phyloP scores from a whole-genome alignment of 1,140 invertebrate genomes.

The Asobara japonica region DNA sequence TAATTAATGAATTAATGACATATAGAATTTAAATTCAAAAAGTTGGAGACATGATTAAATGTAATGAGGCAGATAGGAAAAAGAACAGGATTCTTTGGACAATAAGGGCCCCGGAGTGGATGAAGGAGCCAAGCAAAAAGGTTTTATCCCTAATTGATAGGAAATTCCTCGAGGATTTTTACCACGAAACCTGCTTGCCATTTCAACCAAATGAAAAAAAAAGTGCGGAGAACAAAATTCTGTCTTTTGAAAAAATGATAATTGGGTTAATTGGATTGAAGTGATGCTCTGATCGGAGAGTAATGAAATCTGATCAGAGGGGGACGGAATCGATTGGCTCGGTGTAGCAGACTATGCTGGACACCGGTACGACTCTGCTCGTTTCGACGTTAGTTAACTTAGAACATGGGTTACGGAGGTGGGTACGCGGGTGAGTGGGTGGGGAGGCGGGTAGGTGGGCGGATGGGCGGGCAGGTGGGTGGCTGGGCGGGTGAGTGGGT shows the following conservation, averaged over 20 bases:
- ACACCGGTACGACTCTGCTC: conserved; percentile 17
- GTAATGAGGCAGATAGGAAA: neutral
- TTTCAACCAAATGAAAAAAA: conserved; percentile 8
- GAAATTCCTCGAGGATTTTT: conserved; percentile 24
- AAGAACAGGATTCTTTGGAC: conserved; percentile 20
- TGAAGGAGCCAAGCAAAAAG: neutral
- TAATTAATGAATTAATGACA: conserved; percentile 23
- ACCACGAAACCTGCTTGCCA: neutral
- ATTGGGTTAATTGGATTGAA: conserved; percentile 12
- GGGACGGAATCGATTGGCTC: conserved; percentile 21
- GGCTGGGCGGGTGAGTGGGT: no score
- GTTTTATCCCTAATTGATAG: conserved; percentile 33
- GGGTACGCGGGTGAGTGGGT: neutral
- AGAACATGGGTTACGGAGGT: neutral
- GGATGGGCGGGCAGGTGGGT: no score
- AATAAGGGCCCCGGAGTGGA: conserved; percentile 12
- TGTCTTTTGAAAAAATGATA: neutral
- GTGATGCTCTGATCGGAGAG: neutral
- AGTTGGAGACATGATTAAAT: neutral
- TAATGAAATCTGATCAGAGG: neutral
- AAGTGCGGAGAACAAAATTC: neutral
- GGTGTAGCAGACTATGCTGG: conserved; percentile 26
- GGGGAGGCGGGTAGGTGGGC: neutral
- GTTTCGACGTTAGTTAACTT: conserved; percentile 33
- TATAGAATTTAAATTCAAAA: neutral